A percentile compares a stretch with the other conserved stretches of the same genome.
phyloP scores from a whole-genome alignment of 2,888 invertebrate species.

The Philopedon plagiatum region DNA sequence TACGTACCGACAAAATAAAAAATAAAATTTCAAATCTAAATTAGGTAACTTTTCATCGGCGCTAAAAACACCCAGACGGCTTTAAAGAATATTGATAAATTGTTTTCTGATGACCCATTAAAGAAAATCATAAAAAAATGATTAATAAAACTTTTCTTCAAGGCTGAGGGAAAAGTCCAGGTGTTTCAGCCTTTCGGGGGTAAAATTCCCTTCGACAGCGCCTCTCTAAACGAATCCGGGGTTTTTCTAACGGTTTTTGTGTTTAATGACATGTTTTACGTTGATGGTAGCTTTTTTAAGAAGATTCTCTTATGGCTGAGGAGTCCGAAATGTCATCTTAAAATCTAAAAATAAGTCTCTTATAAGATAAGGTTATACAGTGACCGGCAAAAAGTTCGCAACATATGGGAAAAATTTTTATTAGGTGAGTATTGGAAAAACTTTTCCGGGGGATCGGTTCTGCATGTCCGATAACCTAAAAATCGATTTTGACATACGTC shows the following conservation, averaged over 20 bases:
- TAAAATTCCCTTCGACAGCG: constrained; percentile 7
- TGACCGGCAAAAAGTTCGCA: no score
- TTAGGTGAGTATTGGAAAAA: no score
- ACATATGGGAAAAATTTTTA: no score
- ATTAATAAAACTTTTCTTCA: constrained; percentile 7
- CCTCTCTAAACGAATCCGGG: constrained; percentile 4
- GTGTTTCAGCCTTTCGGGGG: background rate
- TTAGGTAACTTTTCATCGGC: background rate
- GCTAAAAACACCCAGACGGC: no score
- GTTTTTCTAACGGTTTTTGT: background rate
- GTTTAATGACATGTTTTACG: background rate
- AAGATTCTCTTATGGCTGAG: background rate
- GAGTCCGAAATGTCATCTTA: background rate
- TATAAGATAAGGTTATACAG: background rate
- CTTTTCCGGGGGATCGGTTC: no score
- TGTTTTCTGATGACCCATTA: background rate
- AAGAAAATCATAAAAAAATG: background rate
- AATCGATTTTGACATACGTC: no score
- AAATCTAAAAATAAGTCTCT: background rate
- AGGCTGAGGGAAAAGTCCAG: constrained; percentile 17
- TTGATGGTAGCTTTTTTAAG: background rate
- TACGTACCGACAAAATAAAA: no score
- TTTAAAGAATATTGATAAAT: constrained; percentile 5
- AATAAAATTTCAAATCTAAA: background rate
- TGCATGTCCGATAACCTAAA: no score